phyloP scores from a whole-genome alignment of 2,797 vertebrate species.

The Mergus octosetaceus region DNA sequence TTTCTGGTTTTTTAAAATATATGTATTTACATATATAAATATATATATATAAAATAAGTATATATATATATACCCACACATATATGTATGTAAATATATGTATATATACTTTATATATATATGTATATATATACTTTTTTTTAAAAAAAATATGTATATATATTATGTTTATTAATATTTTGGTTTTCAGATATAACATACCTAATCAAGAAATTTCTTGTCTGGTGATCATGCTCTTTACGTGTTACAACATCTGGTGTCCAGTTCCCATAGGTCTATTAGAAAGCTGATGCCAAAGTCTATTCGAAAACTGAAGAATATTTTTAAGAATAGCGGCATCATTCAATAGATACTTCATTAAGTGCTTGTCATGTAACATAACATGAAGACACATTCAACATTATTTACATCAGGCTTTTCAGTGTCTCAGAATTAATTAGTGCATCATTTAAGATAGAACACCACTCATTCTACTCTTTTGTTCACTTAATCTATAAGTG shows the following conservation, averaged over 20 bases:
- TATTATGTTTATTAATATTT: not conserved
- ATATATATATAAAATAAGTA: too few relatives aligned
- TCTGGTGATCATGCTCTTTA: not conserved
- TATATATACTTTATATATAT: too few relatives aligned
- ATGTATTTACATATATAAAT: too few relatives aligned
- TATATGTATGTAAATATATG: too few relatives aligned
- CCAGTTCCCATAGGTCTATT: not conserved
- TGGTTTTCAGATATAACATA: not conserved
- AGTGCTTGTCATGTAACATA: not conserved
- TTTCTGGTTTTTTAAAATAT: too few relatives aligned
- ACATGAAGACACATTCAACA: not conserved
- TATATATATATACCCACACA: too few relatives aligned
- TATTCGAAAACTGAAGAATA: not conserved
- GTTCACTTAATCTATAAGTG: not conserved
- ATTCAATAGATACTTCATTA: not conserved
- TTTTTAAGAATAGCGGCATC: not conserved
- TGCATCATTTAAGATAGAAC: not conserved
- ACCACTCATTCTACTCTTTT: not conserved
- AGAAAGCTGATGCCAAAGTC: not conserved
- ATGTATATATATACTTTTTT: not conserved
- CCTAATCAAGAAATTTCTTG: not conserved
- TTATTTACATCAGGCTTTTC: not conserved
- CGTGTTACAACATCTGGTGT: not conserved
- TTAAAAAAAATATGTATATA: not conserved
- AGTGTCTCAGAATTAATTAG: not conserved